These are phyloP conservation scores for Syngnathus rostellatus DNA, from an alignment of 2,797 vertebrate species.

Conservation along the genomic window DNA sequence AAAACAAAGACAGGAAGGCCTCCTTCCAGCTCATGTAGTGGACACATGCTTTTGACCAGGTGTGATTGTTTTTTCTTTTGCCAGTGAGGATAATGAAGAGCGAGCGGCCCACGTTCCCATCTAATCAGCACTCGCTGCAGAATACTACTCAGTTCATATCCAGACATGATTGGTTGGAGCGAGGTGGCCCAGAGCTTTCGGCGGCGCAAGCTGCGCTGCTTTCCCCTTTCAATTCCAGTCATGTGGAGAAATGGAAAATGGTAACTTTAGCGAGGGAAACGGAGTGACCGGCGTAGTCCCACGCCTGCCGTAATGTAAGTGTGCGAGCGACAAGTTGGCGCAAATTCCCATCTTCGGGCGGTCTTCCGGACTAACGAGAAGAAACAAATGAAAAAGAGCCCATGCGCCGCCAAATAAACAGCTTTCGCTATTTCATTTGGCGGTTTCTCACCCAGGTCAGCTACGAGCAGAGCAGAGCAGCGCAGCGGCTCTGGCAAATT, in stretches of 20 bases:
- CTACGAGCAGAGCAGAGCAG: conserved; percentile 3
- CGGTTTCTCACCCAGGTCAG: conserved; percentile 27
- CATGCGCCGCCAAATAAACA: conserved; percentile 37
- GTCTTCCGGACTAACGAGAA: conserved; percentile 50
- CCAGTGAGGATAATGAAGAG: conserved; percentile 53
- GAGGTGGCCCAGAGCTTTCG: conserved; percentile 67
- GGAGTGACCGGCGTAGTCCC: conserved; percentile 67
- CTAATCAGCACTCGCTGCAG: conserved; percentile 47
- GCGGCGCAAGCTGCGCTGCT: conserved; percentile 74
- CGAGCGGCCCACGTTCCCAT: conserved; percentile 45
- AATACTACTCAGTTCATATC: conserved; percentile 65
- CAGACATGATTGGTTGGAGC: conserved; percentile 60
- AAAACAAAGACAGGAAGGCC: conserved; percentile 4
- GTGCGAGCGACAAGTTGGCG: conserved; percentile 41
- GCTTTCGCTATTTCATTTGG: conserved; percentile 36
- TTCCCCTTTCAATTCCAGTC: conserved; percentile 76
- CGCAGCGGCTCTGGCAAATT: conserved; percentile 14
- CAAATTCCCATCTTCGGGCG: conserved; percentile 56
- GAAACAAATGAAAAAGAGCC: conserved; percentile 48
- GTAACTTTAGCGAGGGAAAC: conserved; percentile 71
- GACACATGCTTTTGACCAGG: conserved; percentile 33
- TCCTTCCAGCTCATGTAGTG: conserved; percentile 2
- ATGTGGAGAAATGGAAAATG: conserved; percentile 69
- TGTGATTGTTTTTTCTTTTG: conserved; percentile 35
- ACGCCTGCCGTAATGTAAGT: conserved; percentile 29